Evolutionary conservation across 2,113 vertebrate genomes (phyloP), one percentile per base, ranked within the genome.

Genomic region (Forbesichthys papilliferus): DNA sequence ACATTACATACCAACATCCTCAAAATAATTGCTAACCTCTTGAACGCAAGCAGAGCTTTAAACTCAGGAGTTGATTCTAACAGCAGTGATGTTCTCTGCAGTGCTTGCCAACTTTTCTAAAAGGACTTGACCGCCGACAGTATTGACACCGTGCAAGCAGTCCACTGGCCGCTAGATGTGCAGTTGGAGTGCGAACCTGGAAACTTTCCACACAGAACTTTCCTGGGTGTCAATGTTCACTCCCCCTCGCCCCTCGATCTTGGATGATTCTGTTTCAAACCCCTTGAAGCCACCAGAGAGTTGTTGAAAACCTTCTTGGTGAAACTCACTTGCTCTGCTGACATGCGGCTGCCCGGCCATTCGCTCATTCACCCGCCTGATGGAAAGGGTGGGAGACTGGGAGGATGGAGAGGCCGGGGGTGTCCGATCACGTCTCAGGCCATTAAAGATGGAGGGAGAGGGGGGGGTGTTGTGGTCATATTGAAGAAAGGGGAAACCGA

Each of bases 361-460:
- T 62, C 61, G 20, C 56, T 61, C 48, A 34, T 77, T 81, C 81
- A 68, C 75, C 82, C 62, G 63, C 80, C 73, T 86, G 85, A 91
- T 88, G 82, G 88, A 85, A 77, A 80, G 79, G 78, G 73, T 69
- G 3, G 27, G 67, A 82, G 77, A 68, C 81, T 82, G 71, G 80
- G 84, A 82, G 82, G 82, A 79, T 85, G 79, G 79, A 87, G 82
- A 74, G 81, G 74, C 78, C 78, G 79, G 75, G 79, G 75, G 82
- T 77, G 83, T 83, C 79, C 73, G 71, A 85, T 86, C 85, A 76
- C 48, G 78, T 78, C 87, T 73, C 86, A 89, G 82, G 70, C 85
- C 87, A 92, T 92, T 91, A 92, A 93, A 92, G 90, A 93, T 92
- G 86, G 56, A 90, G 71, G 70, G 62, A 60, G 80, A 27, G 27